Evolutionary conservation across 1,140 invertebrate species (phyloP).

Genomic region (Mycetomoellerius zeteki): DNA sequence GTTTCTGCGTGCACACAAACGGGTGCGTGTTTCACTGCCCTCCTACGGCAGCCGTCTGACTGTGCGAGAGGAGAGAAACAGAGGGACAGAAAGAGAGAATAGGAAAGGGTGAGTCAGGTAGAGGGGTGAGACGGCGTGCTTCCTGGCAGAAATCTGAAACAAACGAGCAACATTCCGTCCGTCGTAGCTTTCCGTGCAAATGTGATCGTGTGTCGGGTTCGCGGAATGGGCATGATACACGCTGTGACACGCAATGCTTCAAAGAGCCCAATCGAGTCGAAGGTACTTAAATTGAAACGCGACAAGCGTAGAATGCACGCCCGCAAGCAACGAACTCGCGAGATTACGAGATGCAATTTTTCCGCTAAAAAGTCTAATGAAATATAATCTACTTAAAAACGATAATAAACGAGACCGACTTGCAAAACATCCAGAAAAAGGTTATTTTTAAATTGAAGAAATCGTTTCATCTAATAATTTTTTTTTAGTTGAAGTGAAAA

Average conservation of each 20-base stretch:
- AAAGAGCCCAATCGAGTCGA: conserved; percentile 49
- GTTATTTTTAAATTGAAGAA: too few relatives aligned
- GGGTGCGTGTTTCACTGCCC: conserved; percentile 39
- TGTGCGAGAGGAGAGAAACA: conserved; percentile 1
- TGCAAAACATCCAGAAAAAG: background rate
- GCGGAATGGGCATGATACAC: conserved; percentile 40
- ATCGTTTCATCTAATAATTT: too few relatives aligned
- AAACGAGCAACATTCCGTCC: conserved; percentile 67
- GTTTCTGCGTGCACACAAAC: conserved; percentile 71
- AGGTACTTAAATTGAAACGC: conserved; percentile 63
- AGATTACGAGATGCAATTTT: conserved; percentile 43
- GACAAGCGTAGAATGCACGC: conserved; percentile 9
- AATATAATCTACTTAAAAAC: background rate
- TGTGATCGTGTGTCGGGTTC: conserved; percentile 57
- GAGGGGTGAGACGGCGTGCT: conserved; percentile 19
- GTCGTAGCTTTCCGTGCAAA: conserved; percentile 61
- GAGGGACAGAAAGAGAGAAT: background rate
- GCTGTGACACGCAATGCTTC: conserved; percentile 61
- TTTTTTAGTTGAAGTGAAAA: too few relatives aligned
- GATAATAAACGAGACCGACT: background rate
- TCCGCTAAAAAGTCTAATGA: background rate
- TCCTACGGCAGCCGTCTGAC: conserved; percentile 7
- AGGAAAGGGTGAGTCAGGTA: background rate
- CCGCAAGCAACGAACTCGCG: conserved; percentile 16
- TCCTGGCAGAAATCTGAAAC: conserved; percentile 71